Evolutionary conservation across 2,797 vertebrate species (phyloP).

Genomic region (Melanitta fusca): DNA sequence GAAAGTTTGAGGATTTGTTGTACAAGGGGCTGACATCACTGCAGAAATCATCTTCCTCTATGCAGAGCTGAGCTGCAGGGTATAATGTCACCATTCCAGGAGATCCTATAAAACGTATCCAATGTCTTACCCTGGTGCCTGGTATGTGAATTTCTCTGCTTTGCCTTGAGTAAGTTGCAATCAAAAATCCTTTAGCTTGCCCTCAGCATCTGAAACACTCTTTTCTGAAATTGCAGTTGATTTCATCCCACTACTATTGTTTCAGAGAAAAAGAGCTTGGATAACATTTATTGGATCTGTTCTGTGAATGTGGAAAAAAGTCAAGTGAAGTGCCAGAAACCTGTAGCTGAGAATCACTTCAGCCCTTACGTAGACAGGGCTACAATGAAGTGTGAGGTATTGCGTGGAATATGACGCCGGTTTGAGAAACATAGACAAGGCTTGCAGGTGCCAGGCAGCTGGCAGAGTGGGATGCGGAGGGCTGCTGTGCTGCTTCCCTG

Average conservation of each 20-base stretch:
- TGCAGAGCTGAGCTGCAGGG: neutral
- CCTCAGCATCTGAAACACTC: neutral
- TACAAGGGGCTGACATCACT: neutral
- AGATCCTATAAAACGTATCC: neutral
- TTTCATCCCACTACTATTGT: neutral
- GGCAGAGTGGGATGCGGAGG: neutral
- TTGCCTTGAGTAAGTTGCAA: neutral
- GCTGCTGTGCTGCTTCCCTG: neutral
- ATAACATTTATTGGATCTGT: neutral
- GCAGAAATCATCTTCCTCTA: neutral
- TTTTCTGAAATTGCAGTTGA: neutral
- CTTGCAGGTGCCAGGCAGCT: neutral
- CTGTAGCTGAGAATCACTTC: neutral
- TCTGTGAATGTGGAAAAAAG: neutral
- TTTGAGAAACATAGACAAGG: neutral
- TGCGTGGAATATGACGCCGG: fast-evolving
- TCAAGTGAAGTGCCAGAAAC: fast-evolving
- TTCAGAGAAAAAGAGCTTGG: neutral
- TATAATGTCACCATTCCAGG: neutral
- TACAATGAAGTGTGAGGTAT: fast-evolving
- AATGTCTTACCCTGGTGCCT: neutral
- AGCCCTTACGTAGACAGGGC: neutral
- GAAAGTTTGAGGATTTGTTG: neutral
- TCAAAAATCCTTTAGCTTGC: neutral
- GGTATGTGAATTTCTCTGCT: neutral